Percentiles rank a stretch among this genome's conserved stretches.
These are phyloP conservation scores for Sepiola atlantica DNA, from an alignment of 2,888 invertebrate species.

Conservation along the genomic window DNA sequence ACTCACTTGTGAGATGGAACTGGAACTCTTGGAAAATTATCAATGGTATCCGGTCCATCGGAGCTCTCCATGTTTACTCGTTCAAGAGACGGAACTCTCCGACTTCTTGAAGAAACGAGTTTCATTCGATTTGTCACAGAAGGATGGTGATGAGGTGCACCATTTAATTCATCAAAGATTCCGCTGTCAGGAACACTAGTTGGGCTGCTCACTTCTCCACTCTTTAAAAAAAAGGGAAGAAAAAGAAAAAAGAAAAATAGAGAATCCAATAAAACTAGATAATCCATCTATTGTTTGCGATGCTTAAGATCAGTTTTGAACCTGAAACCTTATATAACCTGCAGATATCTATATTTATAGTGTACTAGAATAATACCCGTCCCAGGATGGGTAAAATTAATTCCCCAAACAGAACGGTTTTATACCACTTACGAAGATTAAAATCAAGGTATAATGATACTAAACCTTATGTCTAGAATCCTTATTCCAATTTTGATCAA, in stretches of 20 bases:
- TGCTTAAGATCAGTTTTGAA: neutral
- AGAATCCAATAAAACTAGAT: neutral
- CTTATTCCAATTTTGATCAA: too few relatives aligned
- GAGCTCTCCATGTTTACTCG: neutral
- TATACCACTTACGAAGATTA: too few relatives aligned
- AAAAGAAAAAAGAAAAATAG: neutral
- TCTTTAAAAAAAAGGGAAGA: conserved; percentile 53
- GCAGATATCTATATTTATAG: neutral
- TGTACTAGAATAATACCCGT: too few relatives aligned
- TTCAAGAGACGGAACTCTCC: neutral
- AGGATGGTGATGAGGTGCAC: neutral
- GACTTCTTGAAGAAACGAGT: neutral
- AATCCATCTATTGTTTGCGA: neutral
- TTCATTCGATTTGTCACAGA: neutral
- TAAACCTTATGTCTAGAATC: too few relatives aligned
- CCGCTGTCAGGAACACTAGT: conserved; percentile 66
- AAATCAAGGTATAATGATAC: too few relatives aligned
- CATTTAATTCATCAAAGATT: conserved; percentile 57
- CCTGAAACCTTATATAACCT: neutral
- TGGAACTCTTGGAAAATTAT: neutral
- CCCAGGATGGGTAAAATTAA: too few relatives aligned
- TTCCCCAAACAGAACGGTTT: too few relatives aligned
- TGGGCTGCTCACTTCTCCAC: conserved; percentile 61
- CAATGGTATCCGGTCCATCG: neutral
- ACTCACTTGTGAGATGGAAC: neutral